phyloP scores from a whole-genome alignment of 1,140 invertebrate species.

The Cephus cinctus region DNA sequence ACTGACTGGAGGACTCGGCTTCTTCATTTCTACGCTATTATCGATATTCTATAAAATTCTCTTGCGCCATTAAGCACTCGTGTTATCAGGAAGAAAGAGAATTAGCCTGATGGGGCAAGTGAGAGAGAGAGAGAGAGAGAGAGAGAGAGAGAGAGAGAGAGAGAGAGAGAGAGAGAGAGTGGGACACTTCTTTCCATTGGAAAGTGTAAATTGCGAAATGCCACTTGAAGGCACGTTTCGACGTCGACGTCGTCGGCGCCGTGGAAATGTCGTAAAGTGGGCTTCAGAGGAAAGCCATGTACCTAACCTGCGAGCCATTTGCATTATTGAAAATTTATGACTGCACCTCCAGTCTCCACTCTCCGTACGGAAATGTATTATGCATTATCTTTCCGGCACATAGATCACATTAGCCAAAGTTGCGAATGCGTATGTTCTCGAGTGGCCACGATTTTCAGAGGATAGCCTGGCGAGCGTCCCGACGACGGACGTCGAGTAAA shows the following conservation, averaged over 20 bases:
- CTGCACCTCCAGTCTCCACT: slow-evolving; percentile 32
- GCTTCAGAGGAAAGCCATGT: neutral
- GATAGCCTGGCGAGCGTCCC: too few relatives aligned
- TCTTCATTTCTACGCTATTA: slow-evolving; percentile 9
- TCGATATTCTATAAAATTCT: too few relatives aligned
- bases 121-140: too few relatives aligned
- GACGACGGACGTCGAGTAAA: too few relatives aligned
- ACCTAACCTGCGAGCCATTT: slow-evolving; percentile 36
- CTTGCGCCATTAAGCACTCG: too few relatives aligned
- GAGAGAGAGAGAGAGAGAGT: neutral
- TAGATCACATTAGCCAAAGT: slow-evolving; percentile 51
- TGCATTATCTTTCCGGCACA: slow-evolving; percentile 52
- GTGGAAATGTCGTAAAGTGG: neutral
- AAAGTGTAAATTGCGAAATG: neutral
- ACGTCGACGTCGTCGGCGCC: too few relatives aligned
- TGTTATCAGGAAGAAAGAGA: too few relatives aligned
- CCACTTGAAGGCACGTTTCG: neutral
- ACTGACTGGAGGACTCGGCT: neutral
- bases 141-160: neutral
- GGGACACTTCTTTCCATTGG: neutral
- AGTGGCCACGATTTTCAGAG: slow-evolving; percentile 14
- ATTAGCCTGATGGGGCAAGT: too few relatives aligned
- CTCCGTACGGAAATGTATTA: slow-evolving; percentile 44
- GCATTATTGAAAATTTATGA: slow-evolving; percentile 53
- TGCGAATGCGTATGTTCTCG: slow-evolving; percentile 13